phyloP scores from a whole-genome alignment of 2,797 vertebrate species.

The Coilia nasus region DNA sequence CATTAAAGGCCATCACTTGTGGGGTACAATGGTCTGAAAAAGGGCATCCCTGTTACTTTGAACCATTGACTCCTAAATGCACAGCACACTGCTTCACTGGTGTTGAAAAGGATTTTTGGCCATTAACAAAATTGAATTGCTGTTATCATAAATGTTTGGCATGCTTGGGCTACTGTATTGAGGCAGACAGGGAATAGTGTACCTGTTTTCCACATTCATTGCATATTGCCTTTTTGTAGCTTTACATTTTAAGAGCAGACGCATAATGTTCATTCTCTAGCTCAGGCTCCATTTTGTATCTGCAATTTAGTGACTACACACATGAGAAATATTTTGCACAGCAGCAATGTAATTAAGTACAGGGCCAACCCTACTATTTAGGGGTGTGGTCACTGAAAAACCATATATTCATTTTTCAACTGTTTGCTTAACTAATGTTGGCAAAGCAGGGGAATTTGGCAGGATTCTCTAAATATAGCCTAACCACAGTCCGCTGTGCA shows the following conservation, averaged over 20 bases:
- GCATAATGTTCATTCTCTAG: not conserved
- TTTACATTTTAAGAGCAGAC: not conserved
- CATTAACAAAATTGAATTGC: not conserved
- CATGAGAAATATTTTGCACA: slow-evolving; percentile 49
- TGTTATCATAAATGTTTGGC: not conserved
- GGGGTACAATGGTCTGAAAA: not conserved
- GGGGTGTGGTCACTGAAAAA: slow-evolving; percentile 50
- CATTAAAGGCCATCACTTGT: not conserved
- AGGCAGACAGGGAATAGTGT: not conserved
- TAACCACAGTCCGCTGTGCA: slow-evolving; percentile 40
- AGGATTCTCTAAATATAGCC: slow-evolving; percentile 48
- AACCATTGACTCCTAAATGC: not conserved
- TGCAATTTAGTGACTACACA: slow-evolving; percentile 37
- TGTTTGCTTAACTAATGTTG: slow-evolving; percentile 23
- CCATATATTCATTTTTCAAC: slow-evolving; percentile 61
- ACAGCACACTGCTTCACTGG: not conserved
- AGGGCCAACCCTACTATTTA: slow-evolving; percentile 57
- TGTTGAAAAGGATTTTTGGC: not conserved
- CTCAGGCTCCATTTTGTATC: not conserved
- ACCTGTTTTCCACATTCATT: not conserved
- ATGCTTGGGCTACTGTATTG: not conserved
- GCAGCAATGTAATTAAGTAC: slow-evolving; percentile 60
- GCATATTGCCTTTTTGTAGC: not conserved
- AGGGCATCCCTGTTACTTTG: not conserved
- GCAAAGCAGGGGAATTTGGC: slow-evolving; percentile 14